phyloP scores from a whole-genome alignment of 2,888 invertebrate species.

The Machimus rusticus region DNA sequence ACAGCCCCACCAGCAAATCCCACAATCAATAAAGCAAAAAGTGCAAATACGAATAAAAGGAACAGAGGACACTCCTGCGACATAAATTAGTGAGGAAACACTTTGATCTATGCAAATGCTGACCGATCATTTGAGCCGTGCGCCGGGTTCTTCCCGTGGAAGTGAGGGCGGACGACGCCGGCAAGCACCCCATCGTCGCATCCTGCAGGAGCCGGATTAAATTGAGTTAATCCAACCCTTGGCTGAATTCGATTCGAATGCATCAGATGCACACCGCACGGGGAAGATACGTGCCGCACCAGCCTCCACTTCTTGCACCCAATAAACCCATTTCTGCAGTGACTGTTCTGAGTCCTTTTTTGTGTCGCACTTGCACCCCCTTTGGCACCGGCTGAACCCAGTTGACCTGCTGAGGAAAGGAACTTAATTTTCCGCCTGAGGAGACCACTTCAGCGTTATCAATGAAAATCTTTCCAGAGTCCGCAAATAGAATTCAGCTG shows the following conservation, averaged over 20 bases:
- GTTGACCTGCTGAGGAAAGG: neutral
- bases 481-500: neutral
- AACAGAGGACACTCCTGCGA: neutral
- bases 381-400: neutral
- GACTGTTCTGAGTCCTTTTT: neutral
- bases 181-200: neutral
- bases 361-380: neutral
- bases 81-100: neutral
- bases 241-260: neutral
- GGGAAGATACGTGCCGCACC: neutral
- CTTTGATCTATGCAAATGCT: neutral
- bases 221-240: neutral
- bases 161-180: neutral
- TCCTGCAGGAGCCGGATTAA: neutral
- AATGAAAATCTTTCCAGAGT: neutral
- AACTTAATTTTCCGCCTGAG: neutral
- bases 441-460: neutral
- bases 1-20: neutral
- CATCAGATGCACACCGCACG: neutral
- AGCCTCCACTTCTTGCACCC: neutral
- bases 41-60: neutral
- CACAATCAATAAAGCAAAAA: neutral
- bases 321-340: neutral
- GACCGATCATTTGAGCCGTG: neutral
- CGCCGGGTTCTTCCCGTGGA: neutral